Base-by-base conservation (phyloP, 2,797 vertebrate genomes). In the Poecilia wingei region DNA sequence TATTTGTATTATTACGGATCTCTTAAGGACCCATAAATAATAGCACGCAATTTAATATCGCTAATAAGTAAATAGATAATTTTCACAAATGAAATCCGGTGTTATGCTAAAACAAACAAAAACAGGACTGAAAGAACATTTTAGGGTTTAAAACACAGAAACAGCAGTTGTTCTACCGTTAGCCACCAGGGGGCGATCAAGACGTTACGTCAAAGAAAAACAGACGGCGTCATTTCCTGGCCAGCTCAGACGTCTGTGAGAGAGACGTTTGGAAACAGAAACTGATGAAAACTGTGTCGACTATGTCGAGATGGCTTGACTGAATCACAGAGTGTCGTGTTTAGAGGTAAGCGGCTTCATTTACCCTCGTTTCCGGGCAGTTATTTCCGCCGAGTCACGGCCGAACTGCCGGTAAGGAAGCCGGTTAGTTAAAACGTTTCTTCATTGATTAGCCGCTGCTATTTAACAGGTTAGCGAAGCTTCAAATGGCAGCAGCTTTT, bases 221-320 rank as follows among this genome's bases (percentile, higher is more conserved):
- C 33, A 55, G 14, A 4, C 0, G 0, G 28, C 45, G 84, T 87
- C 84, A 91, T 71, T 84, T 90, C 90, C 83, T 68, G 82, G 3
- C 1, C 16, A 6, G 3, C 51, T 47, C 16, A 5, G 3, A 51
- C 12, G 79, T 75, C 53, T 5, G 76, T 41, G 18, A 59, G 57
- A 43, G 18, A 59, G 64, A 43, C 49, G 75, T 68, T 59, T 20
- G 74, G 79, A 83, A 85, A 72, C 31, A 68, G 79, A 88, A 87
- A 82, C 77, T 36, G 20, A 28, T 0, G 28, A 7, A 22, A 77
- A n/a, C 75, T 9, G 71, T 16, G 74, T 49, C 47, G 59, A 12
- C 18, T 71, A 0, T 1, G 33, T 25, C 61, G 84, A 39, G 3
- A 89, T 93, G 92, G 82, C 87, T 43, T 77, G 70, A 85, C 31